Base-by-base conservation (phyloP, 2,113 vertebrate species). In the Lasiurus borealis region DNA sequence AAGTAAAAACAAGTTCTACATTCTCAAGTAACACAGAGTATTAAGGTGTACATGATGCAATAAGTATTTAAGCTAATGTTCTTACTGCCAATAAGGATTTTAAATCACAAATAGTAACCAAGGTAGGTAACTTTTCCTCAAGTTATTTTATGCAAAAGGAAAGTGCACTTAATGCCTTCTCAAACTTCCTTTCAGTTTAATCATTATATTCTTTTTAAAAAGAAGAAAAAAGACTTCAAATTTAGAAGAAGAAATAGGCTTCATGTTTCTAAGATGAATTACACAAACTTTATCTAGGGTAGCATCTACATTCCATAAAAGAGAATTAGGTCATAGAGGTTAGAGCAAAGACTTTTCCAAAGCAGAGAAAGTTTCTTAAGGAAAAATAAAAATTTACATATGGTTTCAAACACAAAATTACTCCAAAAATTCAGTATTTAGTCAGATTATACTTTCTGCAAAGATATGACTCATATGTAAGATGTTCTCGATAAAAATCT, bases 111-210 rank as follows among this genome's bases (percentile, higher is more conserved):
- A 90, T 10, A n/a, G 52, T 94, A 48, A 71, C 66, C 62, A 54
- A 68, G 27, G 40, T 48, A 18, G 25, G 21, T 59, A 88, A 92
- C 48, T 44, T 83, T 92, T 18, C 25, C 25, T 87, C 10, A 4
- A 64, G 23, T 88, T 82, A 88, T 94, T 87, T 92, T 87, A 85
- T 90, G 46, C 40, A 85, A 89, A 93, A 92, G 19, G 23, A 68
- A 44, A 81, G 36, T 31, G n/a, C 57, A 76, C 6, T 40, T 77
- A 84, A 77, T 85, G 29, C 88, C 21, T 69, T 87, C 12, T 83
- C 78, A 86, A 83, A 66, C 9, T 93, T 72, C 50, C 19, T 88
- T 91, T 25, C 0, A 95, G 21, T 68, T 81, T 92, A 82, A 71
- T 25, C 25, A 87, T 62, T 91, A 40, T 52, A 57, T 57, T 86